Base-by-base conservation (phyloP, 2,113 vertebrate species). In the Catharus fuscescens region DNA sequence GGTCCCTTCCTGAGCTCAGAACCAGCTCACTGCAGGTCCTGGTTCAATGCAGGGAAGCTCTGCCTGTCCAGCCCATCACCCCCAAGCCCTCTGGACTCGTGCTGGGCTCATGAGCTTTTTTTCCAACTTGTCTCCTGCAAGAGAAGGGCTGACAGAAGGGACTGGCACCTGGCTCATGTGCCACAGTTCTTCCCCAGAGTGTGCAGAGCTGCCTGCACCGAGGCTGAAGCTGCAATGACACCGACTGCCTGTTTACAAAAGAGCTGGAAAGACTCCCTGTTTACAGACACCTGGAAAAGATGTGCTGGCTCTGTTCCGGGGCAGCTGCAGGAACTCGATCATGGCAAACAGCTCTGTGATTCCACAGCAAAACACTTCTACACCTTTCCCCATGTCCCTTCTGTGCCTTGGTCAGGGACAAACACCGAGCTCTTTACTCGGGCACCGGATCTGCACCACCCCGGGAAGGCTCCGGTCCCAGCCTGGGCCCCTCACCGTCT, bases 341-440 rank as follows among this genome's bases (percentile, higher is more conserved):
- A 1, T 0, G 4, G 11, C 18, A 59, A 62, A 19, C 2, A 2
- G 6, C 12, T 38, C 34, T 8, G 18, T 4, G 6, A 11, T 25
- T 20, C 36, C 48, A 29, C 6, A 18, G 2, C 1, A 10, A 16
- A 31, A 44, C 26, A 1, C 7, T 64, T 3, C 21, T 7, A 14
- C 21, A 20, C 1, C 1, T 4, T 50, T 8, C 6, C 0, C 1
- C 3, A 2, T 2, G 3, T 44, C 18, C 21, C 19, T 29, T 16
- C 25, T 0, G 2, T 21, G 14, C 16, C 36, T 34, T 5, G 17
- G 4, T 19, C 34, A 7, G 0, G 5, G 24, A 23, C 18, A 10
- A 53, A 2, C 45, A 40, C 19, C 1, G 2, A 5, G 14, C 17
- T n/a, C 45, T 86, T 25, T 5, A 17, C 14, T 9, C 3, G 2